A percentile compares a stretch with the other conserved stretches of the same genome.
phyloP scores from a whole-genome alignment of 2,888 invertebrate species.

The Tillus elongatus region DNA sequence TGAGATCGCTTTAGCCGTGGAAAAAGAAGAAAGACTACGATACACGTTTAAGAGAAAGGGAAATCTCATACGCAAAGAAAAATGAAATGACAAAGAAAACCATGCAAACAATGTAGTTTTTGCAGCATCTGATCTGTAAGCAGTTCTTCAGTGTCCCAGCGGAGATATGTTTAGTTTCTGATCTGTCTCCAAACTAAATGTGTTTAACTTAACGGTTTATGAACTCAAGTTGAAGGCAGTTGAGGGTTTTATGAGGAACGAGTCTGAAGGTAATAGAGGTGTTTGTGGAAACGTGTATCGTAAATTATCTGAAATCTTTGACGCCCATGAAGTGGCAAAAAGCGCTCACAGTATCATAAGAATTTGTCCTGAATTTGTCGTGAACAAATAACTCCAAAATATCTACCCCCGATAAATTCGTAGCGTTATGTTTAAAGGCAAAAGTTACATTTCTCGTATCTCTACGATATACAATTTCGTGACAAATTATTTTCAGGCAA shows the following conservation, averaged over 20 bases:
- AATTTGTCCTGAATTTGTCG: no score
- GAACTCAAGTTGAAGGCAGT: slow-evolving; percentile 22
- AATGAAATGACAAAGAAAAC: slow-evolving; percentile 18
- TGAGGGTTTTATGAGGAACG: slow-evolving; percentile 29
- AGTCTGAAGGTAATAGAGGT: slow-evolving; percentile 26
- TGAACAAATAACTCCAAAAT: no score
- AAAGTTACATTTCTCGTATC: no score
- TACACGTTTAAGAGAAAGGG: slow-evolving; percentile 19
- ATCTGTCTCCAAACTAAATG: slow-evolving; percentile 9
- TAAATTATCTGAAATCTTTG: slow-evolving; percentile 22
- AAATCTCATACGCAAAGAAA: slow-evolving; percentile 19
- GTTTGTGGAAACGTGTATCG: slow-evolving; percentile 28
- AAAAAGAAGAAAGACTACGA: slow-evolving; percentile 17
- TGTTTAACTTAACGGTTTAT: slow-evolving; percentile 20
- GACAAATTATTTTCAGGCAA: no score
- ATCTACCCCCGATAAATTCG: no score
- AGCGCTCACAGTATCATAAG: no score
- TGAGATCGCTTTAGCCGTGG: slow-evolving; percentile 12
- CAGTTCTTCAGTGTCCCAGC: slow-evolving; percentile 22
- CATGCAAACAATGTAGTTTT: slow-evolving; percentile 14
- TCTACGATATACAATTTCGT: no score
- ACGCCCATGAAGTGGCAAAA: no score
- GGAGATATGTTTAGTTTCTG: slow-evolving; percentile 23
- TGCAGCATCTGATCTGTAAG: slow-evolving; percentile 23
- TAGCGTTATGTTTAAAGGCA: no score